Evolutionary conservation across 2,113 vertebrate genomes (phyloP).

Genomic region (Vidua chalybeata): DNA sequence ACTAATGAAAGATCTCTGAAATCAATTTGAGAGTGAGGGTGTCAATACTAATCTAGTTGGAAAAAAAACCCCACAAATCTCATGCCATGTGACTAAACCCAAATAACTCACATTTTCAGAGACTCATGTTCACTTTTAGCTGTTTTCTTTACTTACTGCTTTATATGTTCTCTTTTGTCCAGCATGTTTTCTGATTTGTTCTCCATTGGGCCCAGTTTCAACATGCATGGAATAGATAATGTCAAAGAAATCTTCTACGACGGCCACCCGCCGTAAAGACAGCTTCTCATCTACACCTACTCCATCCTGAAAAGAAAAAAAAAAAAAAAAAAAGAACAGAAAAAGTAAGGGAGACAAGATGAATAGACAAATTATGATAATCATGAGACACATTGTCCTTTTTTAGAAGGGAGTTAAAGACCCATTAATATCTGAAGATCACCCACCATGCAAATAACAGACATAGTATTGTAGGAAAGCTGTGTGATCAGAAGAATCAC

Average conservation of each 20-base stretch:
- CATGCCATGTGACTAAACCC: background rate
- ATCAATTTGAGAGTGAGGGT: background rate
- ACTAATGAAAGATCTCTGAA: background rate
- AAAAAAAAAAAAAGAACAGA: background rate
- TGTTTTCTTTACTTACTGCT: slow-evolving; percentile 77
- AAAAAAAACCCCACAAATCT: accelerated
- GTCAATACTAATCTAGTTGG: background rate
- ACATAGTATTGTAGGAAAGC: background rate
- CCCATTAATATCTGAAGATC: background rate
- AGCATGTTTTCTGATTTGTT: slow-evolving; percentile 85
- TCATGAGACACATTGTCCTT: background rate
- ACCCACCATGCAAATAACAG: background rate
- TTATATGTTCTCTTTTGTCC: slow-evolving; percentile 87
- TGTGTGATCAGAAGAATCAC: background rate
- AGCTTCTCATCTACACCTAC: slow-evolving; percentile 83
- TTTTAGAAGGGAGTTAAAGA: background rate
- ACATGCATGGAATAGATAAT: slow-evolving; percentile 90
- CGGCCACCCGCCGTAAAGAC: slow-evolving; percentile 81
- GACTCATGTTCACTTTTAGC: background rate
- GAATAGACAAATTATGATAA: background rate
- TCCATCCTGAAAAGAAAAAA: slow-evolving; percentile 77
- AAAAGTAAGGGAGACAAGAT: slow-evolving; percentile 7
- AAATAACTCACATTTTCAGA: background rate
- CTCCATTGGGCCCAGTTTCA: slow-evolving; percentile 85
- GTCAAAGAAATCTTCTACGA: slow-evolving; percentile 88